Conservation (phyloP, 2,888 invertebrate genomes). For the Oligia strigilis region DNA sequence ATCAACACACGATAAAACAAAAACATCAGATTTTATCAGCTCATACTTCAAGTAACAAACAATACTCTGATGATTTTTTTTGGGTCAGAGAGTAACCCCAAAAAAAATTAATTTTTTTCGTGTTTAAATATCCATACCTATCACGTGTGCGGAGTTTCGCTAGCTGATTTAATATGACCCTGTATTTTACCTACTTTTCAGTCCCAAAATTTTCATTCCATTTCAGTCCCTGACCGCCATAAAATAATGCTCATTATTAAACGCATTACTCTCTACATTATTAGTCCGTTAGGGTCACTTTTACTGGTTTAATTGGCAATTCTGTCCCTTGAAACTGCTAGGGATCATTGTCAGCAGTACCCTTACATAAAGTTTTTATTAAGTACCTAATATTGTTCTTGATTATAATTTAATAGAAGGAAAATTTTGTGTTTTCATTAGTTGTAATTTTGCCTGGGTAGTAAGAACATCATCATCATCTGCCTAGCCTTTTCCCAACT, state of each 20-base stretch:
- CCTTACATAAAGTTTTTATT: conserved; percentile 24
- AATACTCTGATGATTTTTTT: background rate
- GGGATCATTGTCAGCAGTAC: conserved; percentile 44
- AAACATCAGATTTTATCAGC: background rate
- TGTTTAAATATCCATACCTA: too few relatives aligned
- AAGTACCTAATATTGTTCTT: conserved; percentile 31
- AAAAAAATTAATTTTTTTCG: too few relatives aligned
- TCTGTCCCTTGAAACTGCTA: conserved; percentile 44
- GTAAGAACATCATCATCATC: background rate
- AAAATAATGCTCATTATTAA: conserved; percentile 48
- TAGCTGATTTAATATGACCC: background rate
- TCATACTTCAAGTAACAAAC: background rate
- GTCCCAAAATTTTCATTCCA: conserved; percentile 13
- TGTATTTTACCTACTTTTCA: conserved; percentile 12
- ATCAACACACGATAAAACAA: too few relatives aligned
- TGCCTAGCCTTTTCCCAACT: too few relatives aligned
- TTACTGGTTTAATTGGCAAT: conserved; percentile 56
- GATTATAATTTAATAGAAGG: conserved; percentile 38
- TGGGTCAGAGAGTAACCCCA: too few relatives aligned
- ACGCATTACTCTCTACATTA: conserved; percentile 37
- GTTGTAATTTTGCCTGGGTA: conserved; percentile 12
- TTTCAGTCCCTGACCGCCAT: conserved; percentile 29
- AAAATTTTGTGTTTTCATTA: conserved; percentile 17
- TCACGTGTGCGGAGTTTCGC: background rate
- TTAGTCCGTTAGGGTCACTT: conserved; percentile 35